Evolutionary conservation across 2,888 invertebrate species (phyloP).

Genomic region (Clepsis dumicolana): DNA sequence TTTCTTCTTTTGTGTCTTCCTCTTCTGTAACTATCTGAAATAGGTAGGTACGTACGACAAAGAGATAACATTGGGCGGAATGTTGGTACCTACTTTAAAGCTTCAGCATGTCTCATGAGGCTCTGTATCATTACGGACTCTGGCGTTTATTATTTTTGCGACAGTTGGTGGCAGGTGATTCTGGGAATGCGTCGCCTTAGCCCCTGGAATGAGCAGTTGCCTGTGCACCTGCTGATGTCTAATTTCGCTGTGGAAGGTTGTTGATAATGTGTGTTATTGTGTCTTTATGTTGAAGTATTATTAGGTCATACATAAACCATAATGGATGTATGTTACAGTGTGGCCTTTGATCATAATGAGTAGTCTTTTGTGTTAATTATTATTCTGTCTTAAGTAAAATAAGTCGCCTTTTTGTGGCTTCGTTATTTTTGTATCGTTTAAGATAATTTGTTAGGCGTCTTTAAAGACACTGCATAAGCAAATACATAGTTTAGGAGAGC

Average conservation of each 20-base stretch:
- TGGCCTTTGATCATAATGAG: constrained; percentile 19
- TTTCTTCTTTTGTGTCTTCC: no score
- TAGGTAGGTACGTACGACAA: no score
- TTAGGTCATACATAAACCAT: neutral
- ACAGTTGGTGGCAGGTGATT: constrained; percentile 56
- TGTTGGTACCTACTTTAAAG: no score
- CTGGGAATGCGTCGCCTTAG: constrained; percentile 47
- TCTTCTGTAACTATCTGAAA: no score
- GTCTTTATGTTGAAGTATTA: constrained; percentile 1
- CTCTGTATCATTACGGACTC: constrained; percentile 40
- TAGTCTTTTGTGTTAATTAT: no score
- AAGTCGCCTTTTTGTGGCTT: no score
- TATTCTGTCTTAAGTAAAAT: neutral
- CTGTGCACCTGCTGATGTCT: constrained; percentile 38
- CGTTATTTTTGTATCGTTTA: no score
- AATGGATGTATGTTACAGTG: neutral
- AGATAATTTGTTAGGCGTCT: no score
- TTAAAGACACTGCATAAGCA: no score
- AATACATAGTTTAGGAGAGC: no score
- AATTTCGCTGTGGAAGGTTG: constrained; percentile 20
- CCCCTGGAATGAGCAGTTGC: constrained; percentile 21
- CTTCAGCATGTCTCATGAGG: neutral
- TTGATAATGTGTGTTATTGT: constrained; percentile 30
- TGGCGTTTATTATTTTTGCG: constrained; percentile 69
- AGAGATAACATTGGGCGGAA: no score